These are phyloP conservation scores for Manis crassicaudata DNA, from an alignment of 2,797 vertebrate species.

Conservation along the genomic window DNA sequence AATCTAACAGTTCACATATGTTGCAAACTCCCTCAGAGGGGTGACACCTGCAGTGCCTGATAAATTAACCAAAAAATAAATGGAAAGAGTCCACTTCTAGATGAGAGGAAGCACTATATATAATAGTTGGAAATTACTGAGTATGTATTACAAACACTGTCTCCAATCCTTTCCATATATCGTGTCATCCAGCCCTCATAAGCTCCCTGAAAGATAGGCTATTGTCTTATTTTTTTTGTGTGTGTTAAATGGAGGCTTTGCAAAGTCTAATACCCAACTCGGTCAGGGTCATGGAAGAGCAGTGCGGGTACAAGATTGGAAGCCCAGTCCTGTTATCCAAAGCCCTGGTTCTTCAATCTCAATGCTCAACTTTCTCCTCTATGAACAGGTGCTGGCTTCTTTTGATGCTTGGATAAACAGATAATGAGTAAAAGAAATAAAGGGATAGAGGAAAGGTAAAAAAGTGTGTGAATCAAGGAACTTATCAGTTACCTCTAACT, in stretches of 20 bases:
- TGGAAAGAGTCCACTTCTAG: background rate
- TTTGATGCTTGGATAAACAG: background rate
- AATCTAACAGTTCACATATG: background rate
- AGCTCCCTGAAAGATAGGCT: background rate
- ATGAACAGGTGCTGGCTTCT: background rate
- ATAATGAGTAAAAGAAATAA: background rate
- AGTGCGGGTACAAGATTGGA: background rate
- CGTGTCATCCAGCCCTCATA: background rate
- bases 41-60: background rate
- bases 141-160: background rate
- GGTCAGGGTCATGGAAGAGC: too few relatives aligned
- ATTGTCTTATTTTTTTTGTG: accelerated
- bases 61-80: background rate
- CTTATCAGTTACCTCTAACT: background rate
- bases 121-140: background rate
- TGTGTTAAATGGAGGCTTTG: background rate
- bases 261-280: background rate
- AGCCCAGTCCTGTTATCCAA: background rate
- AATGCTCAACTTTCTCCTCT: background rate
- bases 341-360: background rate
- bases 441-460: too few relatives aligned
- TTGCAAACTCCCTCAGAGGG: background rate
- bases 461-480: background rate
- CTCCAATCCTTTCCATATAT: background rate
- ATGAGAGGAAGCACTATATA: background rate